Evolutionary conservation across 2,113 vertebrate genomes (phyloP).

Genomic region (Corythornis cristatus): DNA sequence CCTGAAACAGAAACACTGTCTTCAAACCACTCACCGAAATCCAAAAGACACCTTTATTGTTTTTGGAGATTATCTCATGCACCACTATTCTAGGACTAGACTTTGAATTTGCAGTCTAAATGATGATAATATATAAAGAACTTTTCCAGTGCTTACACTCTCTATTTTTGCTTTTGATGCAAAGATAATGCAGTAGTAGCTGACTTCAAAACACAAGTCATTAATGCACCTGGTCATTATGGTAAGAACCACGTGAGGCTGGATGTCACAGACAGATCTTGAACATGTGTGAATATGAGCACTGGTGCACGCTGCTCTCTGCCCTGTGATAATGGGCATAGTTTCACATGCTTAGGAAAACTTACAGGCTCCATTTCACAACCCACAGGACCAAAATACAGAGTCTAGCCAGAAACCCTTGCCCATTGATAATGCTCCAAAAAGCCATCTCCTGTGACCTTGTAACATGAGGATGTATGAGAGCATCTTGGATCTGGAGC

Average conservation of each 20-base stretch:
- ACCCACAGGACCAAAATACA: not conserved
- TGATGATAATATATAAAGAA: not conserved
- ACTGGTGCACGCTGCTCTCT: rapidly evolving
- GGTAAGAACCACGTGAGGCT: not conserved
- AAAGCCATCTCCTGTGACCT: not conserved
- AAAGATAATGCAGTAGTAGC: not conserved
- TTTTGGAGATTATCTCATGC: not conserved
- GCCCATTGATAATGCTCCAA: not conserved
- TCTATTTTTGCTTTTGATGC: not conserved
- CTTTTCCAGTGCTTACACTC: not conserved
- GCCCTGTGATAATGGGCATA: not conserved
- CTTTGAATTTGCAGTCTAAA: not conserved
- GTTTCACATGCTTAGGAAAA: not conserved
- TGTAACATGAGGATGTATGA: not conserved
- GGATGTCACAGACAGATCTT: not conserved
- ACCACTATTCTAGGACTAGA: not conserved
- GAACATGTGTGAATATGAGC: not conserved
- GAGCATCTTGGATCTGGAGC: not conserved
- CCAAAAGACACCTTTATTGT: not conserved
- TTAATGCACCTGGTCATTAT: rapidly evolving
- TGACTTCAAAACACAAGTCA: not conserved
- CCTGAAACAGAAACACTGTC: conserved; percentile 67
- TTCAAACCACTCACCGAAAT: not conserved
- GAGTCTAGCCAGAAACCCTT: not conserved
- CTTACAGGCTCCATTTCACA: not conserved